phyloP scores from a whole-genome alignment of 2,113 vertebrate species.

The Zonotrichia leucophrys region DNA sequence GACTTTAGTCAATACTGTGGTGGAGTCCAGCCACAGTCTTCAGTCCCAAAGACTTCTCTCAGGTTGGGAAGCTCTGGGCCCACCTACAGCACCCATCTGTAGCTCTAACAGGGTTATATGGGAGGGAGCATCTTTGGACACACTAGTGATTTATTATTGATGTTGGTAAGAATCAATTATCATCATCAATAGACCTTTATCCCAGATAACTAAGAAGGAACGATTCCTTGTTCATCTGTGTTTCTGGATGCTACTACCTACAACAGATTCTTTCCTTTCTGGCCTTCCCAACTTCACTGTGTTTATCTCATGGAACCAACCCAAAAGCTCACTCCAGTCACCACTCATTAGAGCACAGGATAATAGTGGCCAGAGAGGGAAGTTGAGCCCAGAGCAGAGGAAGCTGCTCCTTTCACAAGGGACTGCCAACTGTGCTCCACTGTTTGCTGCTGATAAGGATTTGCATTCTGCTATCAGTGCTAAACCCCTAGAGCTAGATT shows the following conservation, averaged over 20 bases:
- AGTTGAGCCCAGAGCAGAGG: background rate
- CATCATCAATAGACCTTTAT: background rate
- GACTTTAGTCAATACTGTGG: background rate
- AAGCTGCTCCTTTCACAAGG: background rate
- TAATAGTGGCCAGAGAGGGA: background rate
- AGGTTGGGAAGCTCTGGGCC: background rate
- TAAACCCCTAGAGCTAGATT: background rate
- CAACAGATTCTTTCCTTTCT: background rate
- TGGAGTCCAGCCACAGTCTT: background rate
- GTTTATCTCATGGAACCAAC: background rate
- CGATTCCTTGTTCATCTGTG: background rate
- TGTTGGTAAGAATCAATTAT: background rate
- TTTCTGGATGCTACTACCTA: background rate
- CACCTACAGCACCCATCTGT: background rate
- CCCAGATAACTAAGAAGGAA: background rate
- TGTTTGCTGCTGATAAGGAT: background rate
- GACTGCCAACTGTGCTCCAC: background rate
- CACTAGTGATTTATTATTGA: background rate
- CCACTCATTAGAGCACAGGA: background rate
- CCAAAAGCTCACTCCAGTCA: background rate
- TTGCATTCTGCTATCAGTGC: background rate
- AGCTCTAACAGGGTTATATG: background rate
- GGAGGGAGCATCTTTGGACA: background rate
- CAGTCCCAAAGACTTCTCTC: background rate
- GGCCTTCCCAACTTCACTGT: background rate